Evolutionary conservation across 2,797 vertebrate species (phyloP), one percentile per base, ranked within the genome.

Genomic region (Gila robusta): DNA sequence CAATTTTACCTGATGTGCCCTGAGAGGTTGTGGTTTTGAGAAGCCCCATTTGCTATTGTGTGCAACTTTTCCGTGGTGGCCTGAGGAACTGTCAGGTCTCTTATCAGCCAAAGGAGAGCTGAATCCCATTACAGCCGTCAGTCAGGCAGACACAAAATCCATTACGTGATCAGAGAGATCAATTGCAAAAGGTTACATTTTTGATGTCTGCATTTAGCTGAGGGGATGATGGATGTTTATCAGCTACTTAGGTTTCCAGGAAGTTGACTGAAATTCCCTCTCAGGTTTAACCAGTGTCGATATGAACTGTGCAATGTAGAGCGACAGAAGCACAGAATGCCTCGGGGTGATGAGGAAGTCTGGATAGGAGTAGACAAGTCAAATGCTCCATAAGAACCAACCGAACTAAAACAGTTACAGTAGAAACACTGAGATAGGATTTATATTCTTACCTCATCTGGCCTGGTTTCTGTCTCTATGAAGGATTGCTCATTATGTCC

Each of bases 141-240:
- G 80, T 93, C 91, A 88, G 87, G 83, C 89, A 37, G 89, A 86
- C 85, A 86, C 71, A 17, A 92, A 93, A 93, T 93, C 93, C 91
- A 93, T 94, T 93, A 94, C 90, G 88, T 92, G 92, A 95, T 95
- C 93, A 92, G 88, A 82, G 89, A 91, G 92, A 94, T 94, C 94
- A 94, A 94, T 94, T 92, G 89, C 87, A 88, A 89, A 90, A 82
- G 64, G 71, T 92, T 90, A 88, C 90, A 88, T 93, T 93, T 90
- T 92, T 94, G 82, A 93, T 93, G 92, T 94, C 91, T 94, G 93
- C 92, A 90, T 95, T 93, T 92, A 91, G 90, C 91, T 89, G 76
- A 83, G 87, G 86, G 91, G 21, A 54, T 94, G 92, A 95, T 93
- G 92, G 91, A 94, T 93, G 91, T 90, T 91, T 91, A 91, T 91